Evolutionary conservation across 2,113 vertebrate species (phyloP).

Genomic region (Tetraodon nigroviridis): DNA sequence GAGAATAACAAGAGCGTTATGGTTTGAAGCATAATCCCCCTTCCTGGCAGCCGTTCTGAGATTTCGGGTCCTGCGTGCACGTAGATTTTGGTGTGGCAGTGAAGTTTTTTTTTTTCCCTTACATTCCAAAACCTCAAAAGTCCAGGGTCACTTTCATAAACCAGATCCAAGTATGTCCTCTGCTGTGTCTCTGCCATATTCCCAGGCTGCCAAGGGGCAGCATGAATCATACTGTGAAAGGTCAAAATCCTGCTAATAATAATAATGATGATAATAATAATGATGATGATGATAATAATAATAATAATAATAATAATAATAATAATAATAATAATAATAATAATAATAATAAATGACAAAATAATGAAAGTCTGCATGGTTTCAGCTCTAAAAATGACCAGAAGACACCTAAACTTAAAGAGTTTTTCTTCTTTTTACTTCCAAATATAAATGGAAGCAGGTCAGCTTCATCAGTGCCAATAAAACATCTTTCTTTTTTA

Average conservation of each 20-base stretch:
- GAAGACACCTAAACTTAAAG: too few species aligned
- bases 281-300: too few species aligned
- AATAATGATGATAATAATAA: too few species aligned
- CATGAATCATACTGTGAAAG: conserved; percentile 37
- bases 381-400: too few species aligned
- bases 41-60: conserved; percentile 40
- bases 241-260: background rate
- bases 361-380: too few species aligned
- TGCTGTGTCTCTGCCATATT: conserved; percentile 37
- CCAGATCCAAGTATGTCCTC: conserved; percentile 39
- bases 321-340: too few species aligned
- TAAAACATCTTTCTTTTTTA: conserved; percentile 52
- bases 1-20: conserved; percentile 33
- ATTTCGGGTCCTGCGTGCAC: conserved; percentile 33
- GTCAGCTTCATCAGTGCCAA: conserved; percentile 20
- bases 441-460: too few species aligned
- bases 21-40: conserved; percentile 38
- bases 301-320: too few species aligned
- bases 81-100: conserved; percentile 29
- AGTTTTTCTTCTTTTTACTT: too few species aligned
- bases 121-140: conserved; percentile 27
- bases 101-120: conserved; percentile 48
- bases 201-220: conserved; percentile 37
- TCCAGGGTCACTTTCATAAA: conserved; percentile 35
- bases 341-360: too few species aligned